A percentile compares a stretch with the other conserved stretches of the same genome.
Evolutionary conservation across 2,888 invertebrate genomes (phyloP).

Genomic region (Gortyna flavago): DNA sequence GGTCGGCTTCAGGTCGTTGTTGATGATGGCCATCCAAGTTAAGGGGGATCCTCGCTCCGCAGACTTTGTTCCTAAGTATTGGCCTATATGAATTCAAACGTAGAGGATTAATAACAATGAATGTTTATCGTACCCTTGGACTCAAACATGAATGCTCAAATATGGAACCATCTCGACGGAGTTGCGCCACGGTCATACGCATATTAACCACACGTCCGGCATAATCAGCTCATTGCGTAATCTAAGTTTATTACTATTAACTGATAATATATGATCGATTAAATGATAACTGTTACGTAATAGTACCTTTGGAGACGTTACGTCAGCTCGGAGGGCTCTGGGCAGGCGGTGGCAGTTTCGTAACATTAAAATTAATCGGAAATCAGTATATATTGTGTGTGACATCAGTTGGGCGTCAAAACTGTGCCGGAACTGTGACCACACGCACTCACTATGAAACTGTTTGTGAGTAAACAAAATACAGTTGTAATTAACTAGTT

Average conservation of each 20-base stretch:
- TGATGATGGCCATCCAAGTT: not conserved
- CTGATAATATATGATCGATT: conserved; percentile 36
- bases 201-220: conserved; percentile 16
- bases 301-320: conserved; percentile 31
- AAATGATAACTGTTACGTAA: conserved; percentile 54
- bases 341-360: conserved; percentile 57
- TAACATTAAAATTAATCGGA: conserved; percentile 64
- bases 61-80: not conserved
- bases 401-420: conserved; percentile 60
- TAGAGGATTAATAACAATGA: not conserved
- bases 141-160: conserved; percentile 10
- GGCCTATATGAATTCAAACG: not conserved
- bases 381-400: conserved; percentile 72
- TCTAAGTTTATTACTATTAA: conserved; percentile 44
- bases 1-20: not conserved
- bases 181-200: conserved; percentile 36
- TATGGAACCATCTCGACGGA: not conserved
- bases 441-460: conserved; percentile 73
- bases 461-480: conserved; percentile 74
- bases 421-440: conserved; percentile 41
- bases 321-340: conserved; percentile 56
- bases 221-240: conserved; percentile 44
- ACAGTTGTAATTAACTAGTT: not conserved
- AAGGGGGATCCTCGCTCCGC: not conserved
- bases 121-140: conserved; percentile 1